Evolutionary conservation across 1,140 invertebrate genomes (phyloP).

Genomic region (Pseudomyrmex dendroicus): DNA sequence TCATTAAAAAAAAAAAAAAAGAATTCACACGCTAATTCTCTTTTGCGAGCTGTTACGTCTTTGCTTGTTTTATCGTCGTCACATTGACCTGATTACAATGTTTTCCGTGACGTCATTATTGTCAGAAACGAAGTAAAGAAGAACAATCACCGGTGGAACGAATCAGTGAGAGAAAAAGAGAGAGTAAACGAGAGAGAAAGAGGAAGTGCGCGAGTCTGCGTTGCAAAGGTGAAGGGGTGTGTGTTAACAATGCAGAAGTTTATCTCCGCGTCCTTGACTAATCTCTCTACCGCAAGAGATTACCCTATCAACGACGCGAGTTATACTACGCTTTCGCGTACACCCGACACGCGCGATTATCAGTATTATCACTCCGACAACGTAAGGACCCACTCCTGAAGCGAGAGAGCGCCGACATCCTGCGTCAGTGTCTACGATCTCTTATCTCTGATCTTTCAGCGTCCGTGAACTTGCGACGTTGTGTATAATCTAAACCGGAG

Average conservation of each 20-base stretch:
- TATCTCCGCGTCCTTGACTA: conserved; percentile 85
- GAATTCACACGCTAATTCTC: not conserved
- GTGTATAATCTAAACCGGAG: not conserved
- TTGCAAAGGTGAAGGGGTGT: conserved; percentile 57
- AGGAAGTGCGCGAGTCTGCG: conserved; percentile 3
- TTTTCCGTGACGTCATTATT: conserved; percentile 48
- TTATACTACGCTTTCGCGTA: conserved; percentile 64
- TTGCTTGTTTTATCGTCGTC: conserved; percentile 40
- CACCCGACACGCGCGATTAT: conserved; percentile 52
- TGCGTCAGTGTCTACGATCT: conserved; percentile 5
- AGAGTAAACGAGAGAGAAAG: not conserved
- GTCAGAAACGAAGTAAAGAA: not conserved
- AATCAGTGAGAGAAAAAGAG: not conserved
- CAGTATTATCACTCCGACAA: conserved; percentile 9
- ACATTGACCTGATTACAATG: conserved; percentile 41
- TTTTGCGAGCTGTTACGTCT: not conserved
- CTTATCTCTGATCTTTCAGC: not conserved
- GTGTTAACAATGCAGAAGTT: conserved; percentile 76
- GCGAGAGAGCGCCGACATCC: conserved; percentile 12
- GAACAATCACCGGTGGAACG: not conserved
- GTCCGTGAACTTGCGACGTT: not conserved
- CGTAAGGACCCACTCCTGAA: conserved; percentile 35
- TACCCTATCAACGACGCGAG: conserved; percentile 77
- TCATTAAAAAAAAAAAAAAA: too few species aligned
- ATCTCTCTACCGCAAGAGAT: conserved; percentile 82